phyloP scores from a whole-genome alignment of 2,888 invertebrate species.

The Phragmatobia fuliginosa region DNA sequence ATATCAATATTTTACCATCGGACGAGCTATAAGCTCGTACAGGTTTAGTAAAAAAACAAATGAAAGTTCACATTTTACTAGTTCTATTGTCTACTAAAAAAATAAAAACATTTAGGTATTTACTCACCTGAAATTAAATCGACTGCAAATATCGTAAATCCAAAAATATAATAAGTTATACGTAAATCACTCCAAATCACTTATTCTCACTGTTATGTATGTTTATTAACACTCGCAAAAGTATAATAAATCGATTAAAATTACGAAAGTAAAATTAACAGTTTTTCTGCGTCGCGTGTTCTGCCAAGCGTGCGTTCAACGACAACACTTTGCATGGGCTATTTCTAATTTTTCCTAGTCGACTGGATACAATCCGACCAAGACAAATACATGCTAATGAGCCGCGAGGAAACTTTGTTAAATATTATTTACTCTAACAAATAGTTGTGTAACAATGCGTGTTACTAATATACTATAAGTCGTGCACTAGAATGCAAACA shows the following conservation, averaged over 20 bases:
- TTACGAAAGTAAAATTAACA: slow-evolving; percentile 41
- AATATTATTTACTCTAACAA: slow-evolving; percentile 57
- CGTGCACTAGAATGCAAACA: slow-evolving; percentile 46
- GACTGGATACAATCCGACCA: slow-evolving; percentile 47
- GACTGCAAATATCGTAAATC: slow-evolving; percentile 15
- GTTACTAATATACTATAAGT: slow-evolving; percentile 63
- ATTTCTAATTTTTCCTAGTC: slow-evolving; percentile 54
- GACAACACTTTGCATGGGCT: slow-evolving; percentile 61
- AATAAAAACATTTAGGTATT: not conserved
- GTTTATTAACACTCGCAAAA: slow-evolving; percentile 30
- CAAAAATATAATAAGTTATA: slow-evolving; percentile 15
- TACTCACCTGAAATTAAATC: slow-evolving; percentile 17
- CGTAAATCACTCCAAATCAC: slow-evolving; percentile 9
- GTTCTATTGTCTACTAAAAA: not conserved
- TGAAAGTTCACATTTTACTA: not conserved
- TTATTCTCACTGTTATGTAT: slow-evolving; percentile 12
- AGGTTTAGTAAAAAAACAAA: not conserved
- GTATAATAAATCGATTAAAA: slow-evolving; percentile 22
- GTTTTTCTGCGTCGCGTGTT: slow-evolving; percentile 51
- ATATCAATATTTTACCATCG: not conserved
- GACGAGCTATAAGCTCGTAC: not conserved
- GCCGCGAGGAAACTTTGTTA: slow-evolving; percentile 53
- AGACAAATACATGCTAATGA: slow-evolving; percentile 59
- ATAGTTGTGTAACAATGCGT: slow-evolving; percentile 61
- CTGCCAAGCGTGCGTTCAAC: slow-evolving; percentile 54